These are phyloP conservation scores for Enteromius mattozi DNA, from an alignment of 2,797 vertebrate species.

Conservation along the genomic window DNA sequence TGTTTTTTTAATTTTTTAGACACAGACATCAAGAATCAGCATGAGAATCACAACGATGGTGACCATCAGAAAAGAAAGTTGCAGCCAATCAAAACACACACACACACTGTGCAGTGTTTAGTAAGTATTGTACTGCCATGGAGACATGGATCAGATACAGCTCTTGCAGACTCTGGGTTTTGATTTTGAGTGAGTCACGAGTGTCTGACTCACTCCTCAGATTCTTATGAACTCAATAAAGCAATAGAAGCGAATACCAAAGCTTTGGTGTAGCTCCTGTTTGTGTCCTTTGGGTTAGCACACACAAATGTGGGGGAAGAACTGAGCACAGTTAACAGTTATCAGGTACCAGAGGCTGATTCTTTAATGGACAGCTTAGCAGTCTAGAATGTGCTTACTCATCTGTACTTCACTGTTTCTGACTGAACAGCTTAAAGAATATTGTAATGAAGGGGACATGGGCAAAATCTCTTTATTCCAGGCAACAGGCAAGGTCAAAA, in stretches of 20 bases:
- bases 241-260: rapidly evolving
- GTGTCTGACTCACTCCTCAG: not conserved
- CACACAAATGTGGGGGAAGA: not conserved
- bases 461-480: too few relatives aligned
- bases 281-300: not conserved
- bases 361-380: not conserved
- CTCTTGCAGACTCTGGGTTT: not conserved
- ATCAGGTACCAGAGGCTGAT: not conserved
- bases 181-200: not conserved
- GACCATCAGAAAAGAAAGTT: too few relatives aligned
- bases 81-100: too few relatives aligned
- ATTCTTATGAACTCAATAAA: not conserved
- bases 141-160: not conserved
- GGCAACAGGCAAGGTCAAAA: too few relatives aligned
- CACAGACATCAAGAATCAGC: not conserved
- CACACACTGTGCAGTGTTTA: not conserved
- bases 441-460: too few relatives aligned
- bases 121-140: not conserved
- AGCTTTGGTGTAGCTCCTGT: rapidly evolving
- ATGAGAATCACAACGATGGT: too few relatives aligned
- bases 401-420: not conserved
- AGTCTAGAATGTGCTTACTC: not conserved
- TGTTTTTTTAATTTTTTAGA: too few relatives aligned
- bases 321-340: not conserved
- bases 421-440: not conserved